phyloP scores from a whole-genome alignment of 2,888 invertebrate genomes.

The Xestia xanthographa region DNA sequence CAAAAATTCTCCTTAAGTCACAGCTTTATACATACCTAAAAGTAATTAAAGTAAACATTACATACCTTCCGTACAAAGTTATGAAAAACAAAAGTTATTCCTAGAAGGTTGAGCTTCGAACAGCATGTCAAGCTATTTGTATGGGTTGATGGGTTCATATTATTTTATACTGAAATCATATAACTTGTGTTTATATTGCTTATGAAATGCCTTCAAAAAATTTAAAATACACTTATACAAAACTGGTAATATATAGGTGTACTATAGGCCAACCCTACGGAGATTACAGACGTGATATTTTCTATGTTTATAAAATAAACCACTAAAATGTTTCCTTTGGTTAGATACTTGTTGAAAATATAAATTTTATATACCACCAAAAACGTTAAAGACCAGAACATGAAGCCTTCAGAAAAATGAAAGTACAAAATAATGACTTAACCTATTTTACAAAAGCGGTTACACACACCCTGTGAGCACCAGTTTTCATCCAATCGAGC shows the following conservation, averaged over 20 bases:
- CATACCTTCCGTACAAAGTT: neutral
- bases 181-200: neutral
- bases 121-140: too few species aligned
- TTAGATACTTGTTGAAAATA: neutral
- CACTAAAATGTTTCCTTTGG: neutral
- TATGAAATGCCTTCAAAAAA: too few species aligned
- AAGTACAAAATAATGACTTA: conserved; percentile 57
- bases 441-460: conserved; percentile 64
- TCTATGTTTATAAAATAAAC: too few species aligned
- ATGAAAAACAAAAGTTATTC: neutral
- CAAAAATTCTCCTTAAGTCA: too few species aligned
- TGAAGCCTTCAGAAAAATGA: conserved; percentile 24
- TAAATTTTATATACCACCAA: too few species aligned
- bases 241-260: neutral
- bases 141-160: neutral
- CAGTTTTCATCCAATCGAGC: conserved; percentile 79
- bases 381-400: conserved; percentile 28
- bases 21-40: too few species aligned
- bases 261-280: neutral
- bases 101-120: neutral
- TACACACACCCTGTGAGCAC: conserved; percentile 68
- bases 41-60: too few species aligned
- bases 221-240: neutral
- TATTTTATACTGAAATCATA: conserved; percentile 12
- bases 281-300: neutral